These are phyloP conservation scores for Scatophagus argus DNA, from an alignment of 2,113 vertebrate genomes.

Conservation along the genomic window DNA sequence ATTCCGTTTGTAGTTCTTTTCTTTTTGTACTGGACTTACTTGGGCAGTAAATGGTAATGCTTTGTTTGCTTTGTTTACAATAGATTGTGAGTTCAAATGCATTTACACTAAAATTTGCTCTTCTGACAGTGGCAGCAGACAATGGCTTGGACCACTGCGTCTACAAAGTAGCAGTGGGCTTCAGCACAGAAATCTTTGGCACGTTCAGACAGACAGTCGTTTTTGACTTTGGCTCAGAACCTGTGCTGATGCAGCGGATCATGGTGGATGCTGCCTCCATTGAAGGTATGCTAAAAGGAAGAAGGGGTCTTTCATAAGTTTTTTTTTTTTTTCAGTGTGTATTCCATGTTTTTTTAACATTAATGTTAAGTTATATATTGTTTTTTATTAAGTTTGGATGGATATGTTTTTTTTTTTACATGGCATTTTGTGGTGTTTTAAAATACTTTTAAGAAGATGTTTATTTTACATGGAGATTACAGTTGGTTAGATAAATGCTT, in stretches of 20 bases:
- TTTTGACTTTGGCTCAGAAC: slow-evolving; percentile 98
- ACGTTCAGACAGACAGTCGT: slow-evolving; percentile 98
- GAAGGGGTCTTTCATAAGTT: rapidly evolving
- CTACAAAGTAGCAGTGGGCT: slow-evolving; percentile 95
- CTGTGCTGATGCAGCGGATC: slow-evolving; percentile 98
- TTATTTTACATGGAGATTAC: neutral
- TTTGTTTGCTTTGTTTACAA: neutral
- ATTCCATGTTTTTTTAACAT: neutral
- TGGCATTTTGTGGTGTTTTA: neutral
- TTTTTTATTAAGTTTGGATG: neutral
- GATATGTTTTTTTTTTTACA: neutral
- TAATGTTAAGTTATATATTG: neutral
- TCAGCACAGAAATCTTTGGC: slow-evolving; percentile 98
- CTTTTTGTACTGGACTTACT: neutral
- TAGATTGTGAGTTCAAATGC: neutral
- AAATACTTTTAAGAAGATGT: neutral
- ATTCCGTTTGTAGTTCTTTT: neutral
- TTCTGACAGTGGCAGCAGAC: slow-evolving; percentile 81
- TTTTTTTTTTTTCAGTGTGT: too few relatives aligned
- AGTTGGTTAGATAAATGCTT: neutral
- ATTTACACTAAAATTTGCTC: slow-evolving; percentile 1
- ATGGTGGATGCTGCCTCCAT: slow-evolving; percentile 99
- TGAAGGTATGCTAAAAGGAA: slow-evolving; percentile 87
- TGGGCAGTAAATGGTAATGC: too few relatives aligned
- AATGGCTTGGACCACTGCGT: slow-evolving; percentile 96